phyloP scores from a whole-genome alignment of 2,888 invertebrate genomes.

The Dynastes tityus region DNA sequence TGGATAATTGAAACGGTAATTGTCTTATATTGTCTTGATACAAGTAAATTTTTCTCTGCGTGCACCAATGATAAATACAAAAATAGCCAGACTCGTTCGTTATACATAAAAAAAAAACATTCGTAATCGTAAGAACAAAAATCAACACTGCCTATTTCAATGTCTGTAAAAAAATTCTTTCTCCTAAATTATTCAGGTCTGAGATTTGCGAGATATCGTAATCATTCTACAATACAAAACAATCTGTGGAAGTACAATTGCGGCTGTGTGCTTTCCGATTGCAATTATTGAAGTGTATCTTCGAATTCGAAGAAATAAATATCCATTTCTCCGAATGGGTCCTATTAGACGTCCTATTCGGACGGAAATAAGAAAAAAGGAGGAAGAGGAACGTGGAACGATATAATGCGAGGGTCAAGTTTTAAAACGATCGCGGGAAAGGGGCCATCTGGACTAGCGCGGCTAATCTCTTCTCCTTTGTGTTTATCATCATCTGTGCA shows the following conservation, averaged over 20 bases:
- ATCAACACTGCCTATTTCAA: neutral
- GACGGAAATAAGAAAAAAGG: slow-evolving; percentile 27
- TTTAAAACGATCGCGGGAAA: slow-evolving; percentile 62
- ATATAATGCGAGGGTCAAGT: slow-evolving; percentile 57
- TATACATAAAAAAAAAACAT: too few relatives aligned
- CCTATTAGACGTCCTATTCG: neutral
- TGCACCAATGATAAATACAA: too few relatives aligned
- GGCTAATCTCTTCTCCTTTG: slow-evolving; percentile 63
- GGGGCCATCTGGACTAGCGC: slow-evolving; percentile 58
- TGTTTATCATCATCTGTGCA: slow-evolving; percentile 60
- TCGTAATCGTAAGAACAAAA: neutral
- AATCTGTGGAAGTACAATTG: slow-evolving; percentile 7
- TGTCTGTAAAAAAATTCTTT: neutral
- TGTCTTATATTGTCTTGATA: too few relatives aligned
- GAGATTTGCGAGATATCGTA: neutral
- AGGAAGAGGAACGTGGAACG: slow-evolving; percentile 23
- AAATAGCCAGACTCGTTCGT: too few relatives aligned
- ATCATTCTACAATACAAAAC: slow-evolving; percentile 10
- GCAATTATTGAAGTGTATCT: slow-evolving; percentile 22
- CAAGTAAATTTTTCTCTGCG: too few relatives aligned
- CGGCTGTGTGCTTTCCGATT: neutral
- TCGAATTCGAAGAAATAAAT: slow-evolving; percentile 33
- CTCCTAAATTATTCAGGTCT: neutral
- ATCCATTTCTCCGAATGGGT: slow-evolving; percentile 17
- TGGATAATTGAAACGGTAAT: too few relatives aligned